phyloP scores from a whole-genome alignment of 2,797 vertebrate genomes.

The Amblyopsis hoosieri region DNA sequence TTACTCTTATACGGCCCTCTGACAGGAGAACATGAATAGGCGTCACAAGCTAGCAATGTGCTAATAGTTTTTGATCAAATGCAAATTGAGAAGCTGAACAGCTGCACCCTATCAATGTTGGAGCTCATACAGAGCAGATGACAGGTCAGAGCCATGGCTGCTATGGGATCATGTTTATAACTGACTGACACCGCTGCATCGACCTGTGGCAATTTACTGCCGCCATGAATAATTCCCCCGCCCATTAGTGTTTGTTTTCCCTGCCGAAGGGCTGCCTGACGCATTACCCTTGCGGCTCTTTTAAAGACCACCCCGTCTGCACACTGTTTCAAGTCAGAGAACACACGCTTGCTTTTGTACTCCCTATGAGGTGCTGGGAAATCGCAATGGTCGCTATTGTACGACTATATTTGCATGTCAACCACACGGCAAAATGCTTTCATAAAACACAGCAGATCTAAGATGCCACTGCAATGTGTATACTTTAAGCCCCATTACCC shows the following conservation, averaged over 20 bases:
- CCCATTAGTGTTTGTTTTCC: slow-evolving; percentile 32
- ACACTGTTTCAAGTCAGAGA: slow-evolving; percentile 27
- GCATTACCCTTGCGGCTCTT: slow-evolving; percentile 14
- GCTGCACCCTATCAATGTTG: slow-evolving; percentile 17
- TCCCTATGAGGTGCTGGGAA: slow-evolving; percentile 16
- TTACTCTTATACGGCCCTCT: neutral
- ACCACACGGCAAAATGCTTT: neutral
- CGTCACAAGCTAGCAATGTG: slow-evolving; percentile 21
- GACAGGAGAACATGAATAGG: slow-evolving; percentile 22
- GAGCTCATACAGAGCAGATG: slow-evolving; percentile 24
- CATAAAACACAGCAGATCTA: neutral
- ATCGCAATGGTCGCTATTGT: slow-evolving; percentile 5
- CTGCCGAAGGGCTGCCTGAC: slow-evolving; percentile 13
- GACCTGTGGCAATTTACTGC: slow-evolving; percentile 21
- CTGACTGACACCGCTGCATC: slow-evolving; percentile 15
- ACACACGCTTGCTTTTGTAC: slow-evolving; percentile 32
- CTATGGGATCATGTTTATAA: slow-evolving; percentile 26
- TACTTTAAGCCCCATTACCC: neutral
- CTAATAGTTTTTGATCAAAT: slow-evolving; percentile 39
- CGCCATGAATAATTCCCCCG: slow-evolving; percentile 6
- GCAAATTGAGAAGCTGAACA: slow-evolving; percentile 18
- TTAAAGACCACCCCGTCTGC: slow-evolving; percentile 21
- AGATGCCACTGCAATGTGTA: neutral
- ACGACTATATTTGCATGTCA: slow-evolving; percentile 9
- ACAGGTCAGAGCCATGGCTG: slow-evolving; percentile 16